Evolutionary conservation across 2,797 vertebrate genomes (phyloP), one percentile per base, ranked within the genome.

Genomic region (Eospalax fontanierii): DNA sequence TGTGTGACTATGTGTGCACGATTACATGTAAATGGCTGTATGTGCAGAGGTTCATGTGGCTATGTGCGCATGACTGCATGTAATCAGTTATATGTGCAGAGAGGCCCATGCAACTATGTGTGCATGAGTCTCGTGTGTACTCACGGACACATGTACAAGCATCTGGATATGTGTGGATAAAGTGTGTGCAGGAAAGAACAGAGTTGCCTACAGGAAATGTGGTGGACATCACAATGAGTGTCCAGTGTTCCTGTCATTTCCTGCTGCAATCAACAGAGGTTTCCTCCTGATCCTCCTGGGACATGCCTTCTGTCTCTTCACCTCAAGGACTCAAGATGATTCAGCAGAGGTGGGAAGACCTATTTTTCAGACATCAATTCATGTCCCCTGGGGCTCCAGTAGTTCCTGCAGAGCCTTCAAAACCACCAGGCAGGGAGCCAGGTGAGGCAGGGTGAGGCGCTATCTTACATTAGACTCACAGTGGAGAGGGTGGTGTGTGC

Each of bases 211-310:
- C 50, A 33, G 12, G 24, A 12, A n/a, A 40, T 1, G 0, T 5
- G 4, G 46, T 4, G 28, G 28, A 46, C 22, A 33, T 6, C 3
- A 6, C 5, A 2, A 0, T 33, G 59, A 74, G 38, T 6, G 0
- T 33, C 0, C 38, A 1, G 0, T n/a, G 3, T 11, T 6, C 57
- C 26, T 7, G 2, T 19, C 24, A 6, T 12, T n/a, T 18, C 3
- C 46, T 6, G 19, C 40, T 12, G 14, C 24, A 54, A 0, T 1
- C 22, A 24, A 61, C 2, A n/a, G 40, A 46, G 30, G 68, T 15
- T 61, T 68, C 81, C 59, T 75, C 78, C 91, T 0, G 14, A 46
- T 40, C 30, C 8, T 21, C 40, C 11, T 50, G 71, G 68, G 65
- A 57, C 6, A n/a, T 33, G 12, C 40, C n/a, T 50, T 75, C 71